These are phyloP conservation scores for Cydia fagiglandana DNA, from an alignment of 1,140 invertebrate species.

Conservation along the genomic window DNA sequence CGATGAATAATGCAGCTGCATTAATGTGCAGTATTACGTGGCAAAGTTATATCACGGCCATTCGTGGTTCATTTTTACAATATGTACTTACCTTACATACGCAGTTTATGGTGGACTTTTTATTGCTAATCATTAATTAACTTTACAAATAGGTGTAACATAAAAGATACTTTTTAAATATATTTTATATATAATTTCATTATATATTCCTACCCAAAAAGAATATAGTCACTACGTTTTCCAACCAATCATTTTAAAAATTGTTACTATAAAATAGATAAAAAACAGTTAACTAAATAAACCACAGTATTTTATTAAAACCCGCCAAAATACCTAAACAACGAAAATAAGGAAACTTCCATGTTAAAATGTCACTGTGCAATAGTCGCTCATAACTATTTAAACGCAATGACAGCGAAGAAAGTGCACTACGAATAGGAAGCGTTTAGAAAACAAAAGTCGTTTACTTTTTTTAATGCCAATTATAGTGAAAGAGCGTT, in stretches of 20 bases:
- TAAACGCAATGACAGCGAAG: constrained; percentile 37
- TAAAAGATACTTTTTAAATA: neutral
- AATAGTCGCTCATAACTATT: neutral
- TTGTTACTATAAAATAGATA: too few relatives aligned
- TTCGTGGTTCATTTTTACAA: neutral
- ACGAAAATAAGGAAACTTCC: neutral
- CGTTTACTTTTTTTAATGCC: constrained; percentile 42
- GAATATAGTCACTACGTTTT: too few relatives aligned
- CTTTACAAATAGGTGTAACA: neutral
- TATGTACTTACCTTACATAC: too few relatives aligned
- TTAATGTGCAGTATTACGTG: constrained; percentile 27
- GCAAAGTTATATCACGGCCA: constrained; percentile 14
- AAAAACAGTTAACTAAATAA: neutral
- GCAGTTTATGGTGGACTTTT: neutral
- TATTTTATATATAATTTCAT: too few relatives aligned
- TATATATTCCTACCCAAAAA: too few relatives aligned
- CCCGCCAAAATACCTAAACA: neutral
- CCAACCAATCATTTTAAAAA: too few relatives aligned
- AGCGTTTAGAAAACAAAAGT: constrained; percentile 57
- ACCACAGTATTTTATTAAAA: neutral
- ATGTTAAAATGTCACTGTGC: neutral
- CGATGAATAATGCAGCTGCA: constrained; percentile 27
- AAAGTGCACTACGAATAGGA: constrained; percentile 55
- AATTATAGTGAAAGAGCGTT: constrained; percentile 53
- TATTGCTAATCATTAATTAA: neutral